Conservation (phyloP, 23 tunicate genomes). For the Styela plicata region DNA sequence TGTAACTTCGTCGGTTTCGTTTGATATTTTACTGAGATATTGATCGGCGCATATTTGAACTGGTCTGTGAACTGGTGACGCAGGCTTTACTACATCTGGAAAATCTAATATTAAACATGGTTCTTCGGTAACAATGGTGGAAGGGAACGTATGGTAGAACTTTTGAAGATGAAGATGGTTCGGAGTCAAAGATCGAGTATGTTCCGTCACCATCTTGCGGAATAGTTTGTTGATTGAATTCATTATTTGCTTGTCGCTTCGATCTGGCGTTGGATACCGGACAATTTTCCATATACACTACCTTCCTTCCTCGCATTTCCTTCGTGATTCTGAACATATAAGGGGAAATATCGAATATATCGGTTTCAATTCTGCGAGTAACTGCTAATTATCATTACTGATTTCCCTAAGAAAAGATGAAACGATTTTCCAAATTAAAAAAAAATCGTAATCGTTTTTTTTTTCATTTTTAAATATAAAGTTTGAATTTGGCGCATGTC, state of each 20-base stretch:
- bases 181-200: neutral
- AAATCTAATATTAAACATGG: slow-evolving; percentile 6
- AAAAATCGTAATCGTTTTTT: too few relatives aligned
- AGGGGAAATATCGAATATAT: too few relatives aligned
- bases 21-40: neutral
- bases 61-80: neutral
- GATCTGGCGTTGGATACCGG: neutral
- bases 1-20: neutral
- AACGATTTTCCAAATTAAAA: too few relatives aligned
- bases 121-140: neutral
- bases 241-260: neutral
- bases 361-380: too few relatives aligned
- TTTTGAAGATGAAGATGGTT: neutral
- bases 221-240: neutral
- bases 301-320: neutral
- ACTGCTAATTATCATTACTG: too few relatives aligned
- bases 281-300: neutral
- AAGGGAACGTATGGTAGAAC: neutral
- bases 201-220: neutral
- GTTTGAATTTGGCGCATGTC: too few relatives aligned
- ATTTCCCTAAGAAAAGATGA: too few relatives aligned
- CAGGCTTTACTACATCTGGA: neutral
- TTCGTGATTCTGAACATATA: neutral
- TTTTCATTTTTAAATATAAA: too few relatives aligned
- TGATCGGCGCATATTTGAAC: neutral